Conservation (phyloP, 2,113 vertebrate species). For the Semnornis frantzii region DNA sequence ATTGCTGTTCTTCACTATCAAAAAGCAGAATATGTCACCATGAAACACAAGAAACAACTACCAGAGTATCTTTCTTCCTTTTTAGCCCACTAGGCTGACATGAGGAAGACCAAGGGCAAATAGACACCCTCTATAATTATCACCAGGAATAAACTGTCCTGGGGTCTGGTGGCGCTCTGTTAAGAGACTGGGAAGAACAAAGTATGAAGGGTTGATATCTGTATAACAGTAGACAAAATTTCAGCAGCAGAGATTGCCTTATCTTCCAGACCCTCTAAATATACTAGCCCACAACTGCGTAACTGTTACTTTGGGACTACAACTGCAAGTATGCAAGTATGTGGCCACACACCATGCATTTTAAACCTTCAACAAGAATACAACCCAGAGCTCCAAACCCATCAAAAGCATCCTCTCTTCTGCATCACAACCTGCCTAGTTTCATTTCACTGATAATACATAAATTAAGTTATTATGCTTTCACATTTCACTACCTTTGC, state of each 20-base stretch:
- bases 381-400: background rate
- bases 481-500: background rate
- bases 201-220: background rate
- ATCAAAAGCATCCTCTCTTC: background rate
- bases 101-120: background rate
- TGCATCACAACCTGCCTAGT: background rate
- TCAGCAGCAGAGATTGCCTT: background rate
- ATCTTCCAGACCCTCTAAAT: background rate
- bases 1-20: background rate
- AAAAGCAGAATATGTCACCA: background rate
- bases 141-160: background rate
- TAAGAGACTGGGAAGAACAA: background rate
- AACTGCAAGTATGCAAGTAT: background rate
- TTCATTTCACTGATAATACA: background rate
- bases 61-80: background rate
- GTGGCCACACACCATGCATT: background rate
- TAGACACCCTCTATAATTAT: background rate
- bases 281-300: background rate
- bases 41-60: background rate
- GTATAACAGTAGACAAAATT: background rate
- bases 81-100: background rate
- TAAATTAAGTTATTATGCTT: background rate
- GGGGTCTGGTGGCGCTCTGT: background rate
- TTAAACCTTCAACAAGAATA: background rate
- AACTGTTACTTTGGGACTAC: background rate